Evolutionary conservation across 1,140 invertebrate species (phyloP).

Genomic region (Asbolus verrucosus): DNA sequence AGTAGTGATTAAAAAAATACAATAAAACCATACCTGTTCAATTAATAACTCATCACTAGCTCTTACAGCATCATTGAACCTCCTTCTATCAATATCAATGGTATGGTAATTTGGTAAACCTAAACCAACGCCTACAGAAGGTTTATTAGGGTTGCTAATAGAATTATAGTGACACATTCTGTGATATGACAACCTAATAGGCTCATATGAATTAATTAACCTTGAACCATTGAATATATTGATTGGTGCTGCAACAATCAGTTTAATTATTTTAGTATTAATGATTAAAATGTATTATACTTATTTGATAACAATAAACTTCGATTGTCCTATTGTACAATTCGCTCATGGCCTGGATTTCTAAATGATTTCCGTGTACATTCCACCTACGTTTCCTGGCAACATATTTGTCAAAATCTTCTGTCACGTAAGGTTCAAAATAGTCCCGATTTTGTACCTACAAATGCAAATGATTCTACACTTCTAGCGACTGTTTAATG

Average conservation of each 20-base stretch:
- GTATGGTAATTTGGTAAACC: conserved; percentile 88
- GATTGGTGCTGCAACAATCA: conserved; percentile 78
- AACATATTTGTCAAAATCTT: conserved; percentile 91
- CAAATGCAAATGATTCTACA: conserved; percentile 38
- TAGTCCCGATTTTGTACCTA: conserved; percentile 88
- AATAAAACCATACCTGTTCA: conserved; percentile 77
- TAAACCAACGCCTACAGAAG: conserved; percentile 87
- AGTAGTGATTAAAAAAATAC: too few species aligned
- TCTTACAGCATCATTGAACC: conserved; percentile 83
- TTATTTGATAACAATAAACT: conserved; percentile 89
- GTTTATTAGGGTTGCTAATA: conserved; percentile 89
- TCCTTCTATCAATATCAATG: conserved; percentile 79
- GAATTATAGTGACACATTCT: conserved; percentile 92
- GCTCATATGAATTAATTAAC: conserved; percentile 77
- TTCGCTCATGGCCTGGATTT: conserved; percentile 94
- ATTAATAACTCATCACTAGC: conserved; percentile 89
- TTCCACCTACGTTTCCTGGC: conserved; percentile 81
- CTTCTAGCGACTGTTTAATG: too few species aligned
- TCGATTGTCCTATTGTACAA: conserved; percentile 94
- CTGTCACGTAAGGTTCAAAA: conserved; percentile 93
- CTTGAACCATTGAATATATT: conserved; percentile 88
- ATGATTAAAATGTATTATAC: conserved; percentile 66
- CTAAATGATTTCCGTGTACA: conserved; percentile 94
- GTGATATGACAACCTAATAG: conserved; percentile 92
- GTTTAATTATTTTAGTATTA: conserved; percentile 42